A percentile compares a stretch with the other conserved stretches of the same genome.
Evolutionary conservation across 1,140 invertebrate genomes (phyloP).

Genomic region (Trinorchestia longiramus): DNA sequence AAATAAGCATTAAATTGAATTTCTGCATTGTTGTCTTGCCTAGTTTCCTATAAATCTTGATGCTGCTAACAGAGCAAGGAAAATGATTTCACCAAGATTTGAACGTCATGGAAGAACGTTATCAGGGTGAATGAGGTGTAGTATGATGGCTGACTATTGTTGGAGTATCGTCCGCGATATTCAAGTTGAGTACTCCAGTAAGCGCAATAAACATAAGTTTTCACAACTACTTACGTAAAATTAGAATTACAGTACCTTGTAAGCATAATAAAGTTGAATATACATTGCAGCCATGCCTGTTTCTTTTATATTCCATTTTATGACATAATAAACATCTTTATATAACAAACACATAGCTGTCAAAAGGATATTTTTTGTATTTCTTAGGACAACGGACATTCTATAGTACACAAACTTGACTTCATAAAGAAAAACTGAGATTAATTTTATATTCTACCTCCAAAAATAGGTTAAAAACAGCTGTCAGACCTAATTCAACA

Average conservation of each 20-base stretch:
- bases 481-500: too few relatives aligned
- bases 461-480: too few relatives aligned
- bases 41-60: not conserved
- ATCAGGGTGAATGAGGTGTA: too few relatives aligned
- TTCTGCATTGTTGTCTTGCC: not conserved
- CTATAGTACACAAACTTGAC: slow-evolving; percentile 18
- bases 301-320: too few relatives aligned
- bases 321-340: too few relatives aligned
- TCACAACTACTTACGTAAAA: not conserved
- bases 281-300: not conserved
- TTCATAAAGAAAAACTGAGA: slow-evolving; percentile 20
- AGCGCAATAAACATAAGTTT: not conserved
- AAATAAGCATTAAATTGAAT: not conserved
- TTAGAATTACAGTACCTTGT: too few relatives aligned
- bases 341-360: not conserved
- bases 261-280: slow-evolving; percentile 18
- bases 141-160: not conserved
- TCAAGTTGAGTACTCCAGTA: not conserved
- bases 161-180: too few relatives aligned
- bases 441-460: not conserved
- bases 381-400: not conserved
- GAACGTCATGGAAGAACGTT: too few relatives aligned
- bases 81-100: too few relatives aligned
- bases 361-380: not conserved
- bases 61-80: not conserved